Percentiles rank a stretch among this genome's conserved stretches.
Conservation (phyloP, 2,888 invertebrate species). For the Eristalinus sepulchralis region DNA sequence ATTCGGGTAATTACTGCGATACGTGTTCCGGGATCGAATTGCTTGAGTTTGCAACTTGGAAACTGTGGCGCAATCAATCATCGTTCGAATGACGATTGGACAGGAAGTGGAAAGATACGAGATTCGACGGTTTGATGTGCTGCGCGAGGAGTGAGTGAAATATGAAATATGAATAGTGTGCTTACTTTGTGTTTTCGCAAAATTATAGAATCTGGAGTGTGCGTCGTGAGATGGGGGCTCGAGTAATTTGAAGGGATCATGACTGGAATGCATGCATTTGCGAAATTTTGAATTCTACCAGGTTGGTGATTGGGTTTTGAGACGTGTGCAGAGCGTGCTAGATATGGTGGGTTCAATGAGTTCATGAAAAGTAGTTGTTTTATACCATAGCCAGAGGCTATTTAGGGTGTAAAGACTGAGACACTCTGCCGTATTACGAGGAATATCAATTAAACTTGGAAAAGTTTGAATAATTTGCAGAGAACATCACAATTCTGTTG, state of each 20-base stretch:
- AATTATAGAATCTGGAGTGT: neutral
- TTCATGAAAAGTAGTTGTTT: too few relatives aligned
- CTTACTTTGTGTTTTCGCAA: neutral
- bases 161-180: neutral
- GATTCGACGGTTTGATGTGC: slow-evolving; percentile 1
- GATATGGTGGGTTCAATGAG: too few relatives aligned
- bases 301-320: neutral
- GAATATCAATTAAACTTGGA: too few relatives aligned
- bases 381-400: too few relatives aligned
- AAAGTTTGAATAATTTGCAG: too few relatives aligned
- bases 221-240: neutral
- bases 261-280: neutral
- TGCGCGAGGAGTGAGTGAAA: neutral
- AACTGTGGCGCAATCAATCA: slow-evolving; percentile 46
- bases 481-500: too few relatives aligned
- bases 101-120: slow-evolving; percentile 42
- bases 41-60: neutral
- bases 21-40: slow-evolving; percentile 47
- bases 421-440: too few relatives aligned
- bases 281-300: neutral
- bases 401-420: too few relatives aligned
- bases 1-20: slow-evolving; percentile 48
- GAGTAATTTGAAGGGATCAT: neutral
- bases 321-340: neutral
- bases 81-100: slow-evolving; percentile 53